Base-by-base conservation (phyloP, 30 jellyfish, hydroid and myxozoan genomes). In the Aurelia aurita region DNA sequence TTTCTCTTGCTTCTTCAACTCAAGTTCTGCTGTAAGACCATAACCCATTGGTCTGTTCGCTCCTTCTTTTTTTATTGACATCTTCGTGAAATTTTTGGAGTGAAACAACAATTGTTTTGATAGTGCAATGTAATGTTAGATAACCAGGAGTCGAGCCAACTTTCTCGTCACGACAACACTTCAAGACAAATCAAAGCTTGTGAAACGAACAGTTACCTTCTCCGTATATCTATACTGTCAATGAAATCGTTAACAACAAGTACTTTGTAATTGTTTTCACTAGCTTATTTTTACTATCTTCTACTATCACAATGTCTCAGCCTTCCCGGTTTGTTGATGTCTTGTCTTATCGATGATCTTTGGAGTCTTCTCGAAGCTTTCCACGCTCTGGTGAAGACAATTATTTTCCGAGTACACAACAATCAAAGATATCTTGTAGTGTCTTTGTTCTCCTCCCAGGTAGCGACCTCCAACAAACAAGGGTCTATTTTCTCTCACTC, bases 31-130 rank as follows among this genome's bases (percentile, higher is more conserved):
- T 13, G 97, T 87, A 2, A 93, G 77, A 10, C 98, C 98, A 68
- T 87, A 93, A 15, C 97, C 98, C 86, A 39, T 51, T 28, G 97
- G 97, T 72, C 98, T 64, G 60, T 80, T 92, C 39, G 98, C 98
- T 51, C 91, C 91, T 81, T 81, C 91, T 54, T 74, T 78, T 54
- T 74, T 78, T 20, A 46, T 4, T 13, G 89, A 77, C 91, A 81
- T 80, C 15, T 39, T 39, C 51, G 51, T 39, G 51, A 39, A 9
- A 39, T 7, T 34, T 34, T 34, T 34, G 5, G 9, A 9, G 16
- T 39, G 15, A 4, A 39, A 39, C 13, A 39, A 39, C 15, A 9
- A 39, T 2, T 39, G 51, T 8, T 39, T 6, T 39, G 51, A 39
- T 7, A 39, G 13, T 6, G 51, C 51, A 39, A 8, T 8, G 51